Evolutionary conservation across 35 echinoderm and acorn worm genomes (phyloP).

Genomic region (Ophioderma brevispina): DNA sequence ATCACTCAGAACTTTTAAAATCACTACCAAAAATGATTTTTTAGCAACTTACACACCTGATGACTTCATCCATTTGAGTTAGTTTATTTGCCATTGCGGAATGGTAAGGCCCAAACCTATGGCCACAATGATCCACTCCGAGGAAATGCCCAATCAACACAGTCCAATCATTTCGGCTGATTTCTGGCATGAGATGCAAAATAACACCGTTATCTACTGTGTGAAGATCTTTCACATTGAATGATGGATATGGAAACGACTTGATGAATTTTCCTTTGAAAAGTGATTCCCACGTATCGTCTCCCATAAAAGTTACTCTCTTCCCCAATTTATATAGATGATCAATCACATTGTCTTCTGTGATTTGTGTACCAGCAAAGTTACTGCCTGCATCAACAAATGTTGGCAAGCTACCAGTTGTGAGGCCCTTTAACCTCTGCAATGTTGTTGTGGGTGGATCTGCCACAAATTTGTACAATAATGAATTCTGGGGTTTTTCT

Average conservation of each 20-base stretch:
- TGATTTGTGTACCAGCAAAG: constrained; percentile 89
- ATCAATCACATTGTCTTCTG: constrained; percentile 86
- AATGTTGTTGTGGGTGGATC: constrained; percentile 98
- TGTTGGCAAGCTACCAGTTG: constrained; percentile 92
- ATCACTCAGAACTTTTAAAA: too few relatives aligned
- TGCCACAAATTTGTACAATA: constrained; percentile 76
- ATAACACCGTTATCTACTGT: constrained; percentile 95
- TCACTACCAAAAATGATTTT: too few relatives aligned
- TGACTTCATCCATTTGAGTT: constrained; percentile 86
- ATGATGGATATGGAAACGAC: constrained; percentile 91
- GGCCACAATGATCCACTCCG: constrained; percentile 98
- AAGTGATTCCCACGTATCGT: constrained; percentile 96
- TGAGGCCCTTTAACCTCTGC: constrained; percentile 93
- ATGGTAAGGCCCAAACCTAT: constrained; percentile 92
- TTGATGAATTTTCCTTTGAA: constrained; percentile 75
- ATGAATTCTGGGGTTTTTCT: constrained; percentile 71
- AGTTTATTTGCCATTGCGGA: constrained; percentile 92
- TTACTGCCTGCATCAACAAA: constrained; percentile 97
- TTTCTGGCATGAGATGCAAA: constrained; percentile 81
- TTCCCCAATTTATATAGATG: constrained; percentile 64
- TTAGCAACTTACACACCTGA: too few relatives aligned
- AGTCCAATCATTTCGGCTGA: constrained; percentile 75
- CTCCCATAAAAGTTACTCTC: constrained; percentile 89
- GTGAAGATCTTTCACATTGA: constrained; percentile 98
- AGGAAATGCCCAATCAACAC: constrained; percentile 86